These are phyloP conservation scores for Galleria mellonella DNA, from an alignment of 1,140 invertebrate genomes.

Conservation along the genomic window DNA sequence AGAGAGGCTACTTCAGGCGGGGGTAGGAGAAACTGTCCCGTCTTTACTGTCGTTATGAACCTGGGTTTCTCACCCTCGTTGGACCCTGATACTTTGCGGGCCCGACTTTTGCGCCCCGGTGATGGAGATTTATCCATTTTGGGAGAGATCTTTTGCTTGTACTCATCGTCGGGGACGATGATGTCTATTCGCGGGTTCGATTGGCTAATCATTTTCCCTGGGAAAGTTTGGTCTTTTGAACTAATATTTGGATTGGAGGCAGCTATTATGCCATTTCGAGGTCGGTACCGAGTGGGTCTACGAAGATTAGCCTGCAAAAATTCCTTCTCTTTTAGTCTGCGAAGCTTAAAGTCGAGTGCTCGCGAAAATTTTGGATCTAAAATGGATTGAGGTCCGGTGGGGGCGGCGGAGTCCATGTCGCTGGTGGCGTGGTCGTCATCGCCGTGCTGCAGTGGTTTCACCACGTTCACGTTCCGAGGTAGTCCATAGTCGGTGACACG, in stretches of 20 bases:
- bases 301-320: conserved; percentile 53
- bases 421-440: conserved; percentile 15
- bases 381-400: conserved; percentile 37
- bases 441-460: conserved; percentile 43
- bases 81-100: conserved; percentile 16
- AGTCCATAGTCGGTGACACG: conserved; percentile 6
- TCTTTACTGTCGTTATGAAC: conserved; percentile 86
- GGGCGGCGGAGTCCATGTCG: conserved; percentile 21
- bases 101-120: conserved; percentile 19
- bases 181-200: conserved; percentile 44
- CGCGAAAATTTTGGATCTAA: conserved; percentile 76
- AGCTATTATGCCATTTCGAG: conserved; percentile 27
- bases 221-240: conserved; percentile 23
- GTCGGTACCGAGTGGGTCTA: conserved; percentile 34
- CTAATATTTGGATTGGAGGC: conserved; percentile 41
- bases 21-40: conserved; percentile 84
- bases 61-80: conserved; percentile 61
- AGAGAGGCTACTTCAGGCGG: conserved; percentile 81
- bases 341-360: conserved; percentile 78
- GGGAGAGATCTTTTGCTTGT: conserved; percentile 20
- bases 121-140: conserved; percentile 30
- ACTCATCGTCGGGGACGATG: conserved; percentile 21
- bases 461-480: conserved; percentile 41
- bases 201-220: conserved; percentile 29
- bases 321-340: conserved; percentile 76